Conservation (phyloP, 2,888 invertebrate genomes). For the Lingula anatina region DNA sequence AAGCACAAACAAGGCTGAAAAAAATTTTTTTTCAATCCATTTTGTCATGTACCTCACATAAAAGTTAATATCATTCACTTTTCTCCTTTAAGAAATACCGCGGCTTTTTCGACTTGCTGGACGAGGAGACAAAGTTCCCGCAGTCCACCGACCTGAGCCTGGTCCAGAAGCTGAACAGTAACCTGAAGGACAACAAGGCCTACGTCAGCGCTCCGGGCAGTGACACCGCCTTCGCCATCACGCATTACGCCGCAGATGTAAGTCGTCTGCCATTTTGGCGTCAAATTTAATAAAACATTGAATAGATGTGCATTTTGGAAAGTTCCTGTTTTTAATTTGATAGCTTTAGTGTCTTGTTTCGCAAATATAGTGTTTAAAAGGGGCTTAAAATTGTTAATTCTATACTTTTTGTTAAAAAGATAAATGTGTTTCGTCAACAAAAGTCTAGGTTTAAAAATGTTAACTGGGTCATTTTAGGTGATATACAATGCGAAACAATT, state of each 20-base stretch:
- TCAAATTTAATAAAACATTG: no score
- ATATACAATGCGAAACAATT: constrained; percentile 46
- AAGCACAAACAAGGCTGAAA: no score
- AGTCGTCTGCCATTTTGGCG: no score
- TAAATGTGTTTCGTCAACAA: neutral
- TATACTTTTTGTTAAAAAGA: constrained; percentile 5
- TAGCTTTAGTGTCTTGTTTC: no score
- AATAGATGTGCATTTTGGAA: no score
- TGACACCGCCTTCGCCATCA: constrained; percentile 27
- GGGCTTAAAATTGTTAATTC: neutral
- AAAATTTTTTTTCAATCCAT: no score
- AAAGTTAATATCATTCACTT: no score
- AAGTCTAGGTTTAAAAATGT: neutral
- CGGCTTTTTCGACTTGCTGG: constrained; percentile 42
- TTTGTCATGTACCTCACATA: no score
- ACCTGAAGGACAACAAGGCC: constrained; percentile 17
- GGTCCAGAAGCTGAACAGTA: constrained; percentile 35
- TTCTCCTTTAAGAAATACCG: no score
- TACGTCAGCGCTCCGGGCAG: constrained; percentile 30
- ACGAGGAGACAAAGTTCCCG: constrained; percentile 46
- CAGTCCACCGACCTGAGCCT: constrained; percentile 36
- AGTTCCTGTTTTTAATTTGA: no score
- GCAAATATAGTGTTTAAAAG: no score
- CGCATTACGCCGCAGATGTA: constrained; percentile 39
- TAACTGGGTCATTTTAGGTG: constrained; percentile 57